A percentile compares a stretch with the other conserved stretches of the same genome.
Evolutionary conservation across 2,797 vertebrate genomes (phyloP).

Genomic region (Pristis pectinata): DNA sequence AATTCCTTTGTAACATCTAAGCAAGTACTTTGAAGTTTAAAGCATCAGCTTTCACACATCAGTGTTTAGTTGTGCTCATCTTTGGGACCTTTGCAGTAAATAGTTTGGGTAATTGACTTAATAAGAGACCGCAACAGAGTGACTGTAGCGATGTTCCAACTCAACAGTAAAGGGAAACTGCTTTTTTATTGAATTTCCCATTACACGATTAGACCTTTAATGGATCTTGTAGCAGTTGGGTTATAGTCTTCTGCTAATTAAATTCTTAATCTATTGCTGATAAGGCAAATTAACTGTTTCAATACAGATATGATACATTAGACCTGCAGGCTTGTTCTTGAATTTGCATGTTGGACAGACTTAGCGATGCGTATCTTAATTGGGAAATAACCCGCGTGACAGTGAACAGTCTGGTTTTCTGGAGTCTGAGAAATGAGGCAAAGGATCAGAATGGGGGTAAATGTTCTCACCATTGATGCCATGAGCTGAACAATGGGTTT

Average conservation of each 20-base stretch:
- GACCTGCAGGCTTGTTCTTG: constrained; percentile 15
- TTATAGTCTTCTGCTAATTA: constrained; percentile 27
- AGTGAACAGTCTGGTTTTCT: not conserved
- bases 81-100: not conserved
- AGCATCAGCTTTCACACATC: not conserved
- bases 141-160: not conserved
- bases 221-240: constrained; percentile 19
- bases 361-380: not conserved
- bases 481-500: not conserved
- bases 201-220: constrained; percentile 35
- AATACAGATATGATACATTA: not conserved
- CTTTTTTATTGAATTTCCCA: constrained; percentile 33
- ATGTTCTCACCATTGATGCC: not conserved
- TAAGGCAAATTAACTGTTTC: constrained; percentile 33
- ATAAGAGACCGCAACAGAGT: not conserved
- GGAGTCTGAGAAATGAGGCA: not conserved
- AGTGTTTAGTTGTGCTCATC: constrained; percentile 4
- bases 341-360: not conserved
- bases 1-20: not conserved
- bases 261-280: constrained; percentile 31
- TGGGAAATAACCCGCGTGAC: not conserved
- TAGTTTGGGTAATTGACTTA: constrained; percentile 19
- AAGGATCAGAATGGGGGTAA: not conserved
- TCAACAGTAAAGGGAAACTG: not conserved
- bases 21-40: not conserved